Percentiles rank a stretch among this genome's conserved stretches.
Evolutionary conservation across 1,140 invertebrate species (phyloP).

Genomic region (Nebria ingens): DNA sequence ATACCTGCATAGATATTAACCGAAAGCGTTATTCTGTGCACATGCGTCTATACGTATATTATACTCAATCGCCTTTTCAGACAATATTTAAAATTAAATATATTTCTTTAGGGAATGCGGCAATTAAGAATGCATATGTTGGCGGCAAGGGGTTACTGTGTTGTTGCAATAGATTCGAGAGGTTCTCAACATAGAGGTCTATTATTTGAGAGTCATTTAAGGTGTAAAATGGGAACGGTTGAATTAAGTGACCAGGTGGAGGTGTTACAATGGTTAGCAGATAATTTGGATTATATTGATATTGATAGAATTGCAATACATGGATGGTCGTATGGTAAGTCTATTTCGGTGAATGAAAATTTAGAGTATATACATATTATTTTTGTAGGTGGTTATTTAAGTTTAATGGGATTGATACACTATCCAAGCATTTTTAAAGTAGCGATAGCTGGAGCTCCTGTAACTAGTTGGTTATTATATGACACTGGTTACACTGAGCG

Average conservation of each 20-base stretch:
- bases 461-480: constrained; percentile 91
- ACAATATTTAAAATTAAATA: neutral
- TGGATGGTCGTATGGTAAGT: constrained; percentile 93
- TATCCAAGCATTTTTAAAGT: constrained; percentile 77
- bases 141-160: constrained; percentile 91
- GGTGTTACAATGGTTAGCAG: constrained; percentile 78
- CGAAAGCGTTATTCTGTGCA: too few relatives aligned
- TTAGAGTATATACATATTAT: neutral
- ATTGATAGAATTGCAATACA: constrained; percentile 87
- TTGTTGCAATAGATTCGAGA: constrained; percentile 88
- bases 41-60: too few relatives aligned
- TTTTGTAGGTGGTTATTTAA: constrained; percentile 61
- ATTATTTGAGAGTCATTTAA: constrained; percentile 82
- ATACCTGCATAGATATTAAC: too few relatives aligned
- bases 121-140: constrained; percentile 91
- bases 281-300: constrained; percentile 80
- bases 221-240: constrained; percentile 84
- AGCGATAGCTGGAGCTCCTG: constrained; percentile 92
- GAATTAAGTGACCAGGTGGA: constrained; percentile 95
- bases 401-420: constrained; percentile 74
- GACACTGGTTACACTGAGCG: constrained; percentile 93
- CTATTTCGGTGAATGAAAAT: constrained; percentile 11
- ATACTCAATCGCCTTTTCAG: neutral
- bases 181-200: constrained; percentile 89
- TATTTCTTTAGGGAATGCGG: constrained; percentile 58